Conservation (phyloP, 2,113 vertebrate species). For the Grammomys dolichurus region DNA sequence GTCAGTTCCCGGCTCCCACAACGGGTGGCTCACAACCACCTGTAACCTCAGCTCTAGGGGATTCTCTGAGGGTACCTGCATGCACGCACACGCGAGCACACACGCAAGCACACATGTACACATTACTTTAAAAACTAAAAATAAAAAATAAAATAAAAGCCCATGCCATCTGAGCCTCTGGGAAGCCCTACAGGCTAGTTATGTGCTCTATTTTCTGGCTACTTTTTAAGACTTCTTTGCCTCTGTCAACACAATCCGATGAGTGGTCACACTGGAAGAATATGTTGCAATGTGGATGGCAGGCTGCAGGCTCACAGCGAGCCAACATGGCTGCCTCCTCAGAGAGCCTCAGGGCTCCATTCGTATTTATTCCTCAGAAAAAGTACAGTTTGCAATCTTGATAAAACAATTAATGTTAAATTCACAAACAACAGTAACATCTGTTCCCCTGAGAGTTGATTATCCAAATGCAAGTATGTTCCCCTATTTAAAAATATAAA, state of each 20-base stretch:
- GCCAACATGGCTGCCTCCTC: not conserved
- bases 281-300: not conserved
- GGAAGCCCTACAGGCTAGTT: not conserved
- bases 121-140: not conserved
- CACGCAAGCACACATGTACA: not conserved
- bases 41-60: not conserved
- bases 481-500: not conserved
- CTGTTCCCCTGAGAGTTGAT: not conserved
- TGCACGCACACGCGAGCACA: not conserved
- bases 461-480: not conserved
- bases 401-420: not conserved
- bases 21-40: not conserved
- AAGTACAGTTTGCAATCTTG: not conserved
- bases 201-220: not conserved
- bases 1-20: not conserved
- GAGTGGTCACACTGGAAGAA: not conserved
- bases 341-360: not conserved
- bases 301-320: not conserved
- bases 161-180: not conserved
- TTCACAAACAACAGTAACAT: not conserved
- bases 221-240: not conserved
- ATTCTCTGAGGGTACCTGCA: not conserved
- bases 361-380: not conserved
- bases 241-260: not conserved
- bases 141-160: not conserved